These are phyloP conservation scores for Passerculus sandwichensis DNA, from an alignment of 2,797 vertebrate genomes.

Conservation along the genomic window DNA sequence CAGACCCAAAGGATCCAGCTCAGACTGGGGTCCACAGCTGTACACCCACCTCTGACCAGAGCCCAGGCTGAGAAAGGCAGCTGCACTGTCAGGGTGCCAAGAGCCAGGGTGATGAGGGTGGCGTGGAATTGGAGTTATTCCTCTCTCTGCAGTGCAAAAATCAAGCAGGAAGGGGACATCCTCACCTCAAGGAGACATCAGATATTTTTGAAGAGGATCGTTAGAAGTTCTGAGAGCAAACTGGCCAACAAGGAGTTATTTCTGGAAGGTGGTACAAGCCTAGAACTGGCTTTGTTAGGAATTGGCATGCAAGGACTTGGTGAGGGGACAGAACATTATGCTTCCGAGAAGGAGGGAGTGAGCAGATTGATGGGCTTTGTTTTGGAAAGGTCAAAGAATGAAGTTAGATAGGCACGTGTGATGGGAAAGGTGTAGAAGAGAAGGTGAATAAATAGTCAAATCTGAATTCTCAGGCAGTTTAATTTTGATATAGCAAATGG, in stretches of 20 bases:
- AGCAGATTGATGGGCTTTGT: background rate
- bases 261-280: background rate
- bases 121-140: background rate
- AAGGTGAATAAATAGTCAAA: background rate
- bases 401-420: background rate
- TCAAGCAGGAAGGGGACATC: background rate
- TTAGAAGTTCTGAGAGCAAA: background rate
- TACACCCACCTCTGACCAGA: background rate
- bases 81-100: accelerated
- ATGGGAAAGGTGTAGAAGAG: background rate
- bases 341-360: background rate
- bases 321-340: background rate
- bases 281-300: background rate
- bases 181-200: background rate
- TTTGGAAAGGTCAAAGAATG: background rate
- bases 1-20: background rate
- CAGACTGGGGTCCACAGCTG: background rate
- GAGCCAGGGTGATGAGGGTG: background rate
- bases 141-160: background rate
- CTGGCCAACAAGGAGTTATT: background rate
- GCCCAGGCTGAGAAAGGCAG: background rate
- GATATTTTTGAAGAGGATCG: background rate
- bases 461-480: background rate
- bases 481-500: background rate
- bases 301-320: background rate